Evolutionary conservation across 2,888 invertebrate species (phyloP), one percentile per base, ranked within the genome.

Genomic region (Autographa gamma): DNA sequence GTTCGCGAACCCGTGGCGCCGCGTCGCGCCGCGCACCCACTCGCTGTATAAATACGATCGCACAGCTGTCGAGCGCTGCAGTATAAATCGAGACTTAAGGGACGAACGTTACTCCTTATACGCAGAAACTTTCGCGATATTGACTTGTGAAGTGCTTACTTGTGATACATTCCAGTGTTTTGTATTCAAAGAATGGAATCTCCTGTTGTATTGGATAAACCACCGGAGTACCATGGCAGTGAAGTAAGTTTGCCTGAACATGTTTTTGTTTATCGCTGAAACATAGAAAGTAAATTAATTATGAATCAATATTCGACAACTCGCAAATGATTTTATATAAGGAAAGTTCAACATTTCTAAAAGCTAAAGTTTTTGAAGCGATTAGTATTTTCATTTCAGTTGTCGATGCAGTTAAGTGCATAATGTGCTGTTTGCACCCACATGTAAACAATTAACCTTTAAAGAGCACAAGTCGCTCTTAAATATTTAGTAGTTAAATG

Each of bases 151-250:
- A 90, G 92, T 93, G 91, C 82, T 85, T 86, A 82, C 84, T 79
- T 88, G 93, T 93, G 94, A 92, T 89, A 93, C 87, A 91, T 92
- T 92, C 89, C 89, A 90, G 93, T 94, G 92, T 86, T 88, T 90
- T 88, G 79, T 66, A 79, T 71, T 84, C 71, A 86, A 85, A 85
- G 83, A 82, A 96, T 96, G 96, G 96, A 96, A 92, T 96, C 96
- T 76, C 96, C 96, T 86, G 96, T 96, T 92, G 96, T 96, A 90
- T 87, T 96, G 92, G 96, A 96, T 92, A 96, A 95, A 88, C 96
- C 96, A 84, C 95, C 96, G 84, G 96, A 96, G 89, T 96, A 96
- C 90, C 95, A 95, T 88, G 96, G 95, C 81, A 93, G 92, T 90
- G 96, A 96, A 87, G 96, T 96, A 94, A 93, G 96, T 93, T 25